Base-by-base conservation (phyloP, 1,140 invertebrate species). In the Araneus ventricosus region DNA sequence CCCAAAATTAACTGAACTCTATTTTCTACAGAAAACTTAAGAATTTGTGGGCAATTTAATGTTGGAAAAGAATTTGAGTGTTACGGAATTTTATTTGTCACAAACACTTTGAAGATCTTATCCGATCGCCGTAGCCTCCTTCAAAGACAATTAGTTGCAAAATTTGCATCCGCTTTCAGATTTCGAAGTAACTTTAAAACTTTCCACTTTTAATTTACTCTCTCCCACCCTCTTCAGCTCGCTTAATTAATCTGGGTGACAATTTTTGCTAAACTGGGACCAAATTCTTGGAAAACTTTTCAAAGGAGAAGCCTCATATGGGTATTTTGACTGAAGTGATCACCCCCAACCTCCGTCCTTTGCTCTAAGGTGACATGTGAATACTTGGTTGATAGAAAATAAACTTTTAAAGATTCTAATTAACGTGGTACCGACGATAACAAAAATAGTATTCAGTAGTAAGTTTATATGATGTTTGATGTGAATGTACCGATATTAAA, bases 171-270 rank as follows among this genome's bases (percentile, higher is more conserved):
- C 10, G 27, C 24, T 67, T 52, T 67, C 24, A 30, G 27, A 67
- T 67, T 1, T n/a, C 63, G 4, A 63, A 67, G 63, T 67, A 67
- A 67, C 63, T 67, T 67, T 67, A 67, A 67, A 67, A 67, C 63
- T 67, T 67, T 67, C 63, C 63, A 3, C 63, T 67, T 67, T 67
- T 67, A 67, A 67, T 67, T 67, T 67, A 67, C 63, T 67, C n/a
- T 67, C 27, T 67, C 27, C 63, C 27, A 8, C 24, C 24, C 63
- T 67, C 63, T 67, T 67, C 14, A 67, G 63, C 63, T 67, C 27
- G 27, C n/a, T 67, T 67, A 67, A 67, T 67, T 67, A 30, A 67
- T 67, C 63, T 67, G n/a, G 27, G 63, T 27, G 63, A 67, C 63
- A 67, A 67, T 67, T 67, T 67, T 67, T 67, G 63, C 63, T n/a